Base-by-base conservation (phyloP, 2,113 vertebrate genomes). In the Silurus asotus region DNA sequence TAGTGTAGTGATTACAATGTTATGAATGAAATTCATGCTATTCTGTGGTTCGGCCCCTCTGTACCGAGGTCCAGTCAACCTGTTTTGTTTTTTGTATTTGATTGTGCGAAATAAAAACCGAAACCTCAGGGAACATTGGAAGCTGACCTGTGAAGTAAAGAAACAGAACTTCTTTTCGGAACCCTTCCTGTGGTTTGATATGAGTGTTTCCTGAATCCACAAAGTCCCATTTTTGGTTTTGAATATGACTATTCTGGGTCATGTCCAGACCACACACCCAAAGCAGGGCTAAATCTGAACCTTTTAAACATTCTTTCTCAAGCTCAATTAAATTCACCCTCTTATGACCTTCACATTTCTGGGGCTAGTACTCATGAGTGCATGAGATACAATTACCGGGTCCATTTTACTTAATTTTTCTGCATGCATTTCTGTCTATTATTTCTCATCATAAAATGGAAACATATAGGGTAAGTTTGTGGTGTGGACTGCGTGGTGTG, bases 251-350 rank as follows among this genome's bases (percentile, higher is more conserved):
- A 25, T 53, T 76, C 11, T n/a, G 49, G 23, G 74, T 76, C 23
- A 53, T 25, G 6, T 55, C 49, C 49, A 76, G 74, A 55, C 23
- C 74, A 5, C 70, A 74, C 17, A 80, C 56, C 23, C 17, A n/a
- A 37, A 64, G 23, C 80, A 82, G 6, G n/a, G 80, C 61, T 82
- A 82, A 82, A 8, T 25, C n/a, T 64, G 79, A 81, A 51, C 20
- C 59, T 77, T 77, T 77, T 23, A 75, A 75, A 75, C 72, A 53
- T 75, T n/a, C 72, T 53, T 51, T 75, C 72, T 82, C 80, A 51
- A 51, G 61, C 45, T 25, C 23, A 65, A 28, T 82, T 56, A 53
- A 56, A 77, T 77, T 7, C 15, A 55, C 5, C 48, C 51, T 69
- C 10, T 55, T 70, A 37, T 69, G 62, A 77, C 51, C 49, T 53